Base-by-base conservation (phyloP, 1,140 invertebrate species). In the Papilio xuthus region DNA sequence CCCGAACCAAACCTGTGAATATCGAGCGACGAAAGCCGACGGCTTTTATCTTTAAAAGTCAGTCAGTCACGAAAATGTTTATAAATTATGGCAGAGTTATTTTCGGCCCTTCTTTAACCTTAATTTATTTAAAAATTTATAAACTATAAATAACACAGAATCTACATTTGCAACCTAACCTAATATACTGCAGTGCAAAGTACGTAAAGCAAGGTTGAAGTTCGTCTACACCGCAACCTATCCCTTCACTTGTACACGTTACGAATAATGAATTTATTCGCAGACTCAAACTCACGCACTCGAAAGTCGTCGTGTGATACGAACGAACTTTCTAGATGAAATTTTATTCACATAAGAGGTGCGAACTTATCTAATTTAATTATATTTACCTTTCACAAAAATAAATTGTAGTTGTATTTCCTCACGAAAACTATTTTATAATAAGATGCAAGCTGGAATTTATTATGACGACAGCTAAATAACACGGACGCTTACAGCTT, bases 41-140 rank as follows among this genome's bases (percentile, higher is more conserved):
- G 72, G 78, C 74, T 70, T 81, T 79, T 23, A 78, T 37, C 73
- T 72, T 60, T 79, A 82, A 78, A 80, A 67, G 73, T 82, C 77
- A 72, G 69, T 42, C 69, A 71, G n/a, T 3, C 8, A 71, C 9
- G 32, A 0, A 37, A 67, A 67, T 67, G 15, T 26, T 26, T 26
- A 67, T 12, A 41, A n/a, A 56, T 23, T 47, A 47, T 41, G 41
- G 4, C 41, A 41, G 41, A 41, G 41, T 4, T 41, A 6, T 44
- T 10, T 44, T 44, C 42, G 42, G 13, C 8, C 10, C 42, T n/a
- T n/a, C n/a, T n/a, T n/a, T n/a, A n/a, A n/a, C 42, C 13, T 44
- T 37, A 37, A 7, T 37, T 44, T 44, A 44, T 44, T 44, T 44
- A 44, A 7, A 13, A 44, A 44, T 44, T 1, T 13, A 13, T 12